Evolutionary conservation across 2,888 invertebrate species (phyloP).

Genomic region (Latrodectus elegans): DNA sequence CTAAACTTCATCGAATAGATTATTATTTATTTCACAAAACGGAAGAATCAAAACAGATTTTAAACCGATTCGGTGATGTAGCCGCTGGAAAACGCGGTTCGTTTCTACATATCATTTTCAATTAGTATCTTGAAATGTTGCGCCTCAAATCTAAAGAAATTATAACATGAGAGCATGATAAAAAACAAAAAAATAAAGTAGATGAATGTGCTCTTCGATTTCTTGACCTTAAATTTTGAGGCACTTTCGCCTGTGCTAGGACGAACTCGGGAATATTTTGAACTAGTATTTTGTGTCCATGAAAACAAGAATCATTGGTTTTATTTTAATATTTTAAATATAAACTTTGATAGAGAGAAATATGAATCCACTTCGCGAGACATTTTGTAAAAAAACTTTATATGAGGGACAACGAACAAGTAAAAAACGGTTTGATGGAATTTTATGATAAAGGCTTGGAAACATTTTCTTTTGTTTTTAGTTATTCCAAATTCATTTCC

Average conservation of each 20-base stretch:
- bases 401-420: slow-evolving; percentile 65
- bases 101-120: too few relatives aligned
- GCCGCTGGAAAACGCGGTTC: neutral
- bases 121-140: too few relatives aligned
- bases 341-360: slow-evolving; percentile 47
- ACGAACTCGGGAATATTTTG: neutral
- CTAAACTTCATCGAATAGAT: too few relatives aligned
- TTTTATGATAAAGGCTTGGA: too few relatives aligned
- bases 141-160: too few relatives aligned
- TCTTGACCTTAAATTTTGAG: neutral
- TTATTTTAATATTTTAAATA: slow-evolving; percentile 34
- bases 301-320: neutral
- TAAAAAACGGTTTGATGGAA: neutral
- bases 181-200: neutral
- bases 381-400: slow-evolving; percentile 57
- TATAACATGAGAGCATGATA: too few relatives aligned
- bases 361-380: slow-evolving; percentile 24
- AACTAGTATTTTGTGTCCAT: too few relatives aligned
- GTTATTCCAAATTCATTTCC: too few relatives aligned
- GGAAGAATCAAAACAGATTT: slow-evolving; percentile 51
- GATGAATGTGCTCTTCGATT: neutral
- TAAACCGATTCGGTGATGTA: slow-evolving; percentile 66
- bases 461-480: too few relatives aligned
- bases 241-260: slow-evolving; percentile 24
- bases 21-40: too few relatives aligned